Evolutionary conservation across 2,797 vertebrate genomes (phyloP), one percentile per base, ranked within the genome.

Genomic region (Cossypha polioptera): DNA sequence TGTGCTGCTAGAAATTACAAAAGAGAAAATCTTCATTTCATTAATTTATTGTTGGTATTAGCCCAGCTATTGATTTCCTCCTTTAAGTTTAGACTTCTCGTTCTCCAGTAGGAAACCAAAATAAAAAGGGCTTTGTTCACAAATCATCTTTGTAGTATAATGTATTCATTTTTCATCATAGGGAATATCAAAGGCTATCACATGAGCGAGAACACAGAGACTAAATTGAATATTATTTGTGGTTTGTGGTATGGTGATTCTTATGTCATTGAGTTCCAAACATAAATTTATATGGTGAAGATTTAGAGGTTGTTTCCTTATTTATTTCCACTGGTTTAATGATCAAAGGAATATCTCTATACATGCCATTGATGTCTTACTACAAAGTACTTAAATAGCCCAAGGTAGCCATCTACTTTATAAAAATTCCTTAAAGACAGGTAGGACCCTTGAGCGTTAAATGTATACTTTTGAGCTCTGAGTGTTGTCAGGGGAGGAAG

Each of bases 301-400:
- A 94, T 89, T 94, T 95, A 94, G 85, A 54, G 48, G 33, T 77
- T 81, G 68, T 54, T 95, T 86, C 85, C 43, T 76, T 87, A 33
- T 24, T 72, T 93, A 86, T 90, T 92, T 57, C 68, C 50, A 88
- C 5, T 83, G 87, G 69, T 93, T 93, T 93, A 83, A 58, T 86
- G 91, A 94, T 97, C 95, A 97, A 97, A 97, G 96, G 95, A 92
- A 81, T 97, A 45, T 92, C 91, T 96, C 71, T 72, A 22, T 79
- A 89, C 92, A 72, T 93, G 65, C 92, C 88, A 86, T 83, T 97
- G 97, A 96, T 95, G 90, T 96, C 97, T 94, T 94, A 90, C 84
- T 95, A 92, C 94, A 91, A 92, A 97, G 90, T 88, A 91, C 93
- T 94, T 92, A 81, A 63, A 83, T 92, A 97, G 91, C 95, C 95